Conservation (phyloP, 1,140 invertebrate genomes). For the Pseudomyrmex sp. region DNA sequence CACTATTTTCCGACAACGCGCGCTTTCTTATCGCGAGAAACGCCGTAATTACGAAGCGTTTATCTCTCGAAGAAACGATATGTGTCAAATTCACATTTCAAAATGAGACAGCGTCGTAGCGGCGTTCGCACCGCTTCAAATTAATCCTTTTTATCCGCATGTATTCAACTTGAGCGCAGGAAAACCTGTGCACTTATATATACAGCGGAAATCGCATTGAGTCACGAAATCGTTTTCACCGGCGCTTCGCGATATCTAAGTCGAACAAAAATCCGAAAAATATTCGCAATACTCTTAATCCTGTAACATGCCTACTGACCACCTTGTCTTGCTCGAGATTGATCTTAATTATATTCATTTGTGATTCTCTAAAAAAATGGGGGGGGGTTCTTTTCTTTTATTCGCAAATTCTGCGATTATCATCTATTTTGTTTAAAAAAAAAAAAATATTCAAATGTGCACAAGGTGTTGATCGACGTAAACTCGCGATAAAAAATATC, state of each 20-base stretch:
- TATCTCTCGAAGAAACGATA: constrained; percentile 16
- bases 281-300: no score
- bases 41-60: constrained; percentile 16
- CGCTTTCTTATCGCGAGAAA: constrained; percentile 54
- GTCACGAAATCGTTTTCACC: neutral
- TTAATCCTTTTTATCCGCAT: neutral
- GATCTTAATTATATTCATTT: no score
- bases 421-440: no score
- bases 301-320: no score
- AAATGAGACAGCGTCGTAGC: neutral
- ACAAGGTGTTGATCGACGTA: neutral
- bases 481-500: neutral
- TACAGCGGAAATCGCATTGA: neutral
- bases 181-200: neutral
- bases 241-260: neutral
- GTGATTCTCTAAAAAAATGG: no score
- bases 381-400: no score
- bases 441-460: neutral
- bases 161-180: neutral
- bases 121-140: neutral
- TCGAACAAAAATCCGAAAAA: no score
- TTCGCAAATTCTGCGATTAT: no score
- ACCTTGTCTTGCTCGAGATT: no score
- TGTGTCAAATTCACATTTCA: neutral
- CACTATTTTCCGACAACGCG: constrained; percentile 49